phyloP scores from a whole-genome alignment of 2,888 invertebrate genomes.

The Halictus quadricinctus region DNA sequence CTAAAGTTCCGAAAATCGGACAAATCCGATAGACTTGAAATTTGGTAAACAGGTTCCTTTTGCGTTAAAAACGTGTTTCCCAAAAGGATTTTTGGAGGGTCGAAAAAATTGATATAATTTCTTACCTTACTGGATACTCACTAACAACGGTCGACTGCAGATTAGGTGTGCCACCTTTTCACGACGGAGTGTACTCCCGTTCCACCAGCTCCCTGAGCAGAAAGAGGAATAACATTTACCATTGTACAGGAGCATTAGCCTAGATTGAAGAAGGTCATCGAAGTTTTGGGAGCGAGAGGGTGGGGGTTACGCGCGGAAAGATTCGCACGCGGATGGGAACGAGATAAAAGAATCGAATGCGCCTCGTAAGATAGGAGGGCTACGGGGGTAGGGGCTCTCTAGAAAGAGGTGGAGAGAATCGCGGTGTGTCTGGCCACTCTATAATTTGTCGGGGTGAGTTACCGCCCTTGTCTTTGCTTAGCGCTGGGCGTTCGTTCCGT shows the following conservation, averaged over 20 bases:
- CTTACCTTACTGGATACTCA: no score
- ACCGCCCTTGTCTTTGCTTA: constrained; percentile 81
- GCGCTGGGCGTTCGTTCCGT: constrained; percentile 78
- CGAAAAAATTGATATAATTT: no score
- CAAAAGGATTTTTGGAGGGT: no score
- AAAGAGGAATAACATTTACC: background rate
- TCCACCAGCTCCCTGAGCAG: background rate
- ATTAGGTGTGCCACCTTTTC: no score
- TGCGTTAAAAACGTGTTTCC: no score
- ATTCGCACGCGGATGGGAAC: background rate
- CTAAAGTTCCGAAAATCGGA: no score
- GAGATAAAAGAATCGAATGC: background rate
- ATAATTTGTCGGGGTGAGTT: constrained; percentile 82
- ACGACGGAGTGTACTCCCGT: no score
- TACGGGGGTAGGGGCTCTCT: constrained; percentile 17
- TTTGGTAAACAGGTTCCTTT: no score
- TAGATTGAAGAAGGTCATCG: background rate
- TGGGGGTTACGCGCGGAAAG: no score
- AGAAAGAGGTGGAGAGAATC: constrained; percentile 67
- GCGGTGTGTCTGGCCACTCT: constrained; percentile 78
- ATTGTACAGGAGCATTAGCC: background rate
- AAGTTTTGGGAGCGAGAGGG: background rate
- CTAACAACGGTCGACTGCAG: no score
- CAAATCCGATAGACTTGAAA: no score
- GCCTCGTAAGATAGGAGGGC: background rate